Conservation (phyloP, 2,888 invertebrate genomes). For the Melanophora roralis region DNA sequence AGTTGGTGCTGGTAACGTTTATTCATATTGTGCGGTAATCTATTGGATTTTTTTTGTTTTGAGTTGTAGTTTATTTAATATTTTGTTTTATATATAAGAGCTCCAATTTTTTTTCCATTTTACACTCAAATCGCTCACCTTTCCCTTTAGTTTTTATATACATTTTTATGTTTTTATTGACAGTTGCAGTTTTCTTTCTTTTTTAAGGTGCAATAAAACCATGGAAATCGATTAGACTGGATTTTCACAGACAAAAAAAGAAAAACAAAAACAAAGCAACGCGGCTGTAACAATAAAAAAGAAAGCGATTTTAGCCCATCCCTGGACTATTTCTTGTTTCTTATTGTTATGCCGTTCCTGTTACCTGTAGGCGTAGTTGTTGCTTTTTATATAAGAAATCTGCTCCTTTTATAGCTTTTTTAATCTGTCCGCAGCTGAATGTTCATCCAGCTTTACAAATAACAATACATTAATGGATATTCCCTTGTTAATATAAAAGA, state of each 20-base stretch:
- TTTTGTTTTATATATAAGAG: neutral
- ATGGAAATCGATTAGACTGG: slow-evolving; percentile 55
- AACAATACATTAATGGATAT: neutral
- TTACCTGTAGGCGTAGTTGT: slow-evolving; percentile 7
- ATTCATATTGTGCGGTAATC: slow-evolving; percentile 25
- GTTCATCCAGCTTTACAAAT: neutral
- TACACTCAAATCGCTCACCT: slow-evolving; percentile 48
- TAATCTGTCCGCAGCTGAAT: neutral
- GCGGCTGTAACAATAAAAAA: slow-evolving; percentile 17
- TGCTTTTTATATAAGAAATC: neutral
- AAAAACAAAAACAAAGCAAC: slow-evolving; percentile 24
- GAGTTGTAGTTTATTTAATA: neutral
- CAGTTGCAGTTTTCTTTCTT: slow-evolving; percentile 20
- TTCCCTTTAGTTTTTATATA: slow-evolving; percentile 31
- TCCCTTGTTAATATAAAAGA: slow-evolving; percentile 10
- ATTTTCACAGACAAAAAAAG: too few relatives aligned
- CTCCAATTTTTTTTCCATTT: neutral
- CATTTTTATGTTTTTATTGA: slow-evolving; percentile 21
- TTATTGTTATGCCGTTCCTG: slow-evolving; percentile 55
- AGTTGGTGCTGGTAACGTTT: too few relatives aligned
- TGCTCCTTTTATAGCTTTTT: slow-evolving; percentile 45
- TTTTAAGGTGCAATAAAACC: slow-evolving; percentile 44
- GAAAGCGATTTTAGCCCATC: slow-evolving; percentile 46
- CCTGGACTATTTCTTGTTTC: slow-evolving; percentile 44
- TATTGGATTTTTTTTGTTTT: slow-evolving; percentile 7